These are phyloP conservation scores for Rhinogobius similis DNA, from an alignment of 2,113 vertebrate species.

Conservation along the genomic window DNA sequence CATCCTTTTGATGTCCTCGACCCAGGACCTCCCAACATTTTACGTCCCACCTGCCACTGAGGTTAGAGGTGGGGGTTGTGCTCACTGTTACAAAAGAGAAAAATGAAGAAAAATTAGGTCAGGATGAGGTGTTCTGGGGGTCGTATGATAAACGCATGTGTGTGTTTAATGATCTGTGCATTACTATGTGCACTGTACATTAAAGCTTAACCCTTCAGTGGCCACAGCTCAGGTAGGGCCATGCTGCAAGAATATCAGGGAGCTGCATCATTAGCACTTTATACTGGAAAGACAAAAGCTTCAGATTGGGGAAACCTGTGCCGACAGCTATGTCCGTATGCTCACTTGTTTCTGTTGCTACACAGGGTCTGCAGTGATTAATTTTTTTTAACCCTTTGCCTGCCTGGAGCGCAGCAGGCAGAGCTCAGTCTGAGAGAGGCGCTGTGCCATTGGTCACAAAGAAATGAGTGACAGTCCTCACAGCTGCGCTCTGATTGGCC, in stretches of 20 bases:
- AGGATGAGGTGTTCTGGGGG: background rate
- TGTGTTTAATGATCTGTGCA: slow-evolving; percentile 44
- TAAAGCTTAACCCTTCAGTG: slow-evolving; percentile 35
- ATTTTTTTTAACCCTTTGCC: slow-evolving; percentile 57
- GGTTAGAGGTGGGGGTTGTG: slow-evolving; percentile 36
- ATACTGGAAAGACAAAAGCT: slow-evolving; percentile 3
- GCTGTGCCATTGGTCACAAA: slow-evolving; percentile 46
- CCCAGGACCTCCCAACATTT: slow-evolving; percentile 58
- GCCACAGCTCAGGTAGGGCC: slow-evolving; percentile 7
- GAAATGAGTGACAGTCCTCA: slow-evolving; percentile 44
- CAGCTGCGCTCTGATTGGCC: slow-evolving; percentile 52
- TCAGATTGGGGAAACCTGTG: slow-evolving; percentile 11
- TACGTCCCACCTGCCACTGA: slow-evolving; percentile 66
- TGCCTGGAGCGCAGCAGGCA: slow-evolving; percentile 31
- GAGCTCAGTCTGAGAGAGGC: slow-evolving; percentile 24
- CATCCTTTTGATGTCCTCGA: slow-evolving; percentile 64
- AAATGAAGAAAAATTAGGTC: slow-evolving; percentile 18
- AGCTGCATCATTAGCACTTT: slow-evolving; percentile 35
- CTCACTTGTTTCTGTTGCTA: slow-evolving; percentile 22
- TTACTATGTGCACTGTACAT: slow-evolving; percentile 11
- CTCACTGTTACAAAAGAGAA: slow-evolving; percentile 3
- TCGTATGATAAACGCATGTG: slow-evolving; percentile 13
- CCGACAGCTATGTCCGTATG: too few relatives aligned
- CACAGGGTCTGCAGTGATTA: slow-evolving; percentile 30
- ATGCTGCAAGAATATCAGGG: slow-evolving; percentile 12